These are phyloP conservation scores for Cladorhizidae sp. DNA, from an alignment of 37 sponge, comb jelly and placozoan species.

Conservation along the genomic window DNA sequence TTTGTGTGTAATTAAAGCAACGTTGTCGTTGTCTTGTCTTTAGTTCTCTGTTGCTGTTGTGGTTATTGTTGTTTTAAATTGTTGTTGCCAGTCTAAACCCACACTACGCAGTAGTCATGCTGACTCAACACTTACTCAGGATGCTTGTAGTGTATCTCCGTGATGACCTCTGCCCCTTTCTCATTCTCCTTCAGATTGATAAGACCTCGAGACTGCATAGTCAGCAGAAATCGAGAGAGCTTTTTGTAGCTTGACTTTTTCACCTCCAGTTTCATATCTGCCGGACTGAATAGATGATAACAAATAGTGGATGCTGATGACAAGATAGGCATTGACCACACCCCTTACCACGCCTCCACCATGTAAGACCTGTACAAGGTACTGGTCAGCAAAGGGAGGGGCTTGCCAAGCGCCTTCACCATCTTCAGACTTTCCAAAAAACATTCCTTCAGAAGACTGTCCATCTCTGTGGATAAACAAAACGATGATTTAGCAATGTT, in stretches of 20 bases:
- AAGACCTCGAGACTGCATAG: conserved; percentile 37
- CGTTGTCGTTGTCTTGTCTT: too few species aligned
- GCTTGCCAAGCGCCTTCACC: neutral
- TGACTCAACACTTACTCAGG: conserved; percentile 24
- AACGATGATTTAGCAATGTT: neutral
- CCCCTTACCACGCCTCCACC: conserved; percentile 29
- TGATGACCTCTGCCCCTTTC: conserved; percentile 51
- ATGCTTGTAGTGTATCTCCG: conserved; percentile 26
- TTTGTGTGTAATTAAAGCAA: too few species aligned
- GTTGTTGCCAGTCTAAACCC: too few species aligned
- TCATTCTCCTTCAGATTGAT: conserved; percentile 41
- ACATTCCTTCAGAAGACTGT: conserved; percentile 36
- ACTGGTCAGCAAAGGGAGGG: conserved; percentile 54
- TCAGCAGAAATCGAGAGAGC: conserved; percentile 48
- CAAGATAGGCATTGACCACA: neutral
- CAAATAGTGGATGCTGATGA: neutral
- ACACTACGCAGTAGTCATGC: too few species aligned
- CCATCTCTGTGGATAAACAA: conserved; percentile 20
- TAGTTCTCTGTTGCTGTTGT: too few species aligned
- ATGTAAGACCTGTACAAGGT: conserved; percentile 55
- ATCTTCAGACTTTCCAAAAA: conserved; percentile 28
- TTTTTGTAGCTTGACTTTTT: conserved; percentile 64
- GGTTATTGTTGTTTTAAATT: too few species aligned
- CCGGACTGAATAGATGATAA: conserved; percentile 20
- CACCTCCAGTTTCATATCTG: conserved; percentile 36